phyloP scores from a whole-genome alignment of 2,888 invertebrate species.

The Ormyrus pomaceus region DNA sequence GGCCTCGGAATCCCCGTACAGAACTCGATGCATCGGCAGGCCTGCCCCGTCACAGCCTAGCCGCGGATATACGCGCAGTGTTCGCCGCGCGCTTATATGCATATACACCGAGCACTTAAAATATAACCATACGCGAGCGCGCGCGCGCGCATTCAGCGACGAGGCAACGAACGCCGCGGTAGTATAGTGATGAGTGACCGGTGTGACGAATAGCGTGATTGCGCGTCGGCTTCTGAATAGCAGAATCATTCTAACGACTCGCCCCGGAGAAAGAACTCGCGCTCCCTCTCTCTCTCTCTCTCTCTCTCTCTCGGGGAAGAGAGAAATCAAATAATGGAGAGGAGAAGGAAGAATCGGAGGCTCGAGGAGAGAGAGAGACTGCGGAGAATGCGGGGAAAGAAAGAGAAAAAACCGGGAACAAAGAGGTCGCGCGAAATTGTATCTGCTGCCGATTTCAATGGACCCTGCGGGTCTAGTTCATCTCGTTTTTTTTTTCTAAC shows the following conservation, averaged over 20 bases:
- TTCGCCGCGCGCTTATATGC: too few relatives aligned
- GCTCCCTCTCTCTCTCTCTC: too few relatives aligned
- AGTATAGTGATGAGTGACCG: conserved; percentile 13
- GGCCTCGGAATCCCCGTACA: too few relatives aligned
- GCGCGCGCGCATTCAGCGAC: neutral
- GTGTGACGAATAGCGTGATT: conserved; percentile 24
- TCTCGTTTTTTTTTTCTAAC: too few relatives aligned
- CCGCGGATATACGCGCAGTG: too few relatives aligned
- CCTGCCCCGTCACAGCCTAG: too few relatives aligned
- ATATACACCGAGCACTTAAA: too few relatives aligned
- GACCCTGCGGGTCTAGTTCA: too few relatives aligned
- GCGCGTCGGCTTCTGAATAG: conserved; percentile 15
- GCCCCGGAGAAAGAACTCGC: neutral
- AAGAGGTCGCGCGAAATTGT: conserved; percentile 12
- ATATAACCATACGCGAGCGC: neutral
- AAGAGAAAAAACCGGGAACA: neutral
- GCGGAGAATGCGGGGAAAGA: neutral
- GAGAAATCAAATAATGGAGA: neutral
- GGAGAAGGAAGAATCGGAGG: neutral
- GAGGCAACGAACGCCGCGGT: neutral
- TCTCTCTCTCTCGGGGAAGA: neutral
- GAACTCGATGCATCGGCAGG: too few relatives aligned
- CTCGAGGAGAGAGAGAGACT: neutral
- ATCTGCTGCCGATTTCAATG: neutral
- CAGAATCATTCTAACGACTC: conserved; percentile 20